A percentile compares a stretch with the other conserved stretches of the same genome.
These are phyloP conservation scores for Varecia variegata DNA, from an alignment of 2,797 vertebrate species.

Conservation along the genomic window DNA sequence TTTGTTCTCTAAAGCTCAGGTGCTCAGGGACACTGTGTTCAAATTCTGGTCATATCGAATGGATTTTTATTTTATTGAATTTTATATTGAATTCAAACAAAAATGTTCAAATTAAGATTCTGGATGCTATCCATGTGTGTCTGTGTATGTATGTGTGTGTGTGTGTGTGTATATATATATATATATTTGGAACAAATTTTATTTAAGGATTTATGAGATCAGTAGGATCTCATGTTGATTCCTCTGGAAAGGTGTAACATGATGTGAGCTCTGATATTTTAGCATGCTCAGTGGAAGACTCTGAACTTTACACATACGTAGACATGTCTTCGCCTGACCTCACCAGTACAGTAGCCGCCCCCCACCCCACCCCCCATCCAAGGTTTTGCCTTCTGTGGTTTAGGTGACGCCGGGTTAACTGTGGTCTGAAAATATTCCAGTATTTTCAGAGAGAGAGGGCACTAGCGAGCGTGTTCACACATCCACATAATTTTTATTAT, in stretches of 20 bases:
- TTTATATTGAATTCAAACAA: not conserved
- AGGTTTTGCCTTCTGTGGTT: not conserved
- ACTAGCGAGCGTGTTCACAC: rapidly evolving
- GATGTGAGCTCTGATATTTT: not conserved
- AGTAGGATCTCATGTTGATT: not conserved
- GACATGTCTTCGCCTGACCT: too few species aligned
- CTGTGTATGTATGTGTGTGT: too few species aligned
- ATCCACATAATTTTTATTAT: not conserved
- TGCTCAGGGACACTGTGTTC: not conserved
- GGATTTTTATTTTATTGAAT: not conserved
- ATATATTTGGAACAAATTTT: not conserved
- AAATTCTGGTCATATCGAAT: not conserved
- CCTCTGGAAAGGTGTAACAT: not conserved
- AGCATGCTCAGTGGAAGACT: rapidly evolving
- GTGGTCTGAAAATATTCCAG: not conserved
- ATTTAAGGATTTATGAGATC: not conserved
- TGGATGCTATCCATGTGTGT: not conserved
- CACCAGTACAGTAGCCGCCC: not conserved
- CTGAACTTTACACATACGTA: too few species aligned
- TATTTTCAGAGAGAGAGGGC: not conserved
- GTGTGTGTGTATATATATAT: not conserved
- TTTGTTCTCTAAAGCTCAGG: not conserved
- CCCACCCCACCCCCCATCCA: too few species aligned
- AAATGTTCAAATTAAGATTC: not conserved
- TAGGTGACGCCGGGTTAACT: not conserved